Base-by-base conservation (phyloP, 2,113 vertebrate species). In the Bagarius yarrelli region DNA sequence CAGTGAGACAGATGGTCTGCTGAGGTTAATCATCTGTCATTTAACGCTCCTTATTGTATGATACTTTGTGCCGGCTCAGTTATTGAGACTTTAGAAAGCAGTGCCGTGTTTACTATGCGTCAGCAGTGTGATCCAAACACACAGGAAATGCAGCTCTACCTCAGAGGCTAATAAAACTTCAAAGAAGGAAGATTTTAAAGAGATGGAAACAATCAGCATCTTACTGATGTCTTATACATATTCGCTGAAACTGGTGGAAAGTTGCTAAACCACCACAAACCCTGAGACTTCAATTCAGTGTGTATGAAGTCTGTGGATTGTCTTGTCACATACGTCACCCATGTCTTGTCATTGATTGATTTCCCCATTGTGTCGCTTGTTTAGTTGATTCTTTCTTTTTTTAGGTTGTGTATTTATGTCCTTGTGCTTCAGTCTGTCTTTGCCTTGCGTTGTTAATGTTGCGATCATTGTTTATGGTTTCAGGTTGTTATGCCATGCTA, bases 1-100 rank as follows among this genome's bases (percentile, higher is more conserved):
- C 78, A 83, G 78, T 56, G 36, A 80, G 84, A 85, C 80, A 82
- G 80, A 85, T 85, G 84, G 81, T 71, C 44, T 72, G 60, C 74
- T 85, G 77, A 85, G 80, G 80, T 85, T 66, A 80, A 34, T 74
- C 69, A 56, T 34, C 80, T 80, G 81, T 57, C 77, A 76, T 78
- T 72, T 76, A 78, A 40, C 63, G 57, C 44, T 63, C 40, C 53
- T 30, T 82, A 76, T 85, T 79, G 53, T 70, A 53, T 19, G 76
- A 53, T 76, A 55, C 56, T 59, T 53, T 61, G 6, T 47, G 27
- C 57, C 21, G 63, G 69, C 70, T 77, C 55, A 57, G 52, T 80
- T 57, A 79, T 55, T 66, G 53, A 60, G 60, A 50, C 53, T 44
- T 80, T 56, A 50, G 5, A 59, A 30, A 36, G 47, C 23, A 53